Evolutionary conservation across 2,888 invertebrate genomes (phyloP).

Genomic region (Drosophila fulvimacula): DNA sequence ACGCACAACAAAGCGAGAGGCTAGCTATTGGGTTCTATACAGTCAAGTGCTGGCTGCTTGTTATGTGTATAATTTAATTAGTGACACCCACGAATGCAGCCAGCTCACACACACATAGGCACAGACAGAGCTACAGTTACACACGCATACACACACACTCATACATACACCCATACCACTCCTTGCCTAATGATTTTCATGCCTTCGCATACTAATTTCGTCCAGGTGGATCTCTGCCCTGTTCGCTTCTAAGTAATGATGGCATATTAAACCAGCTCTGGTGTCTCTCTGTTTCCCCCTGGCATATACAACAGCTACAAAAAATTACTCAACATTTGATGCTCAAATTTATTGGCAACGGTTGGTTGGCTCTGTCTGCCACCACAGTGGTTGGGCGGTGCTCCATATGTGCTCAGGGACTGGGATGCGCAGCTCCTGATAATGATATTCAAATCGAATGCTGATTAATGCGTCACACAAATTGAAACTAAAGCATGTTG

Average conservation of each 20-base stretch:
- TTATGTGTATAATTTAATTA: constrained; percentile 76
- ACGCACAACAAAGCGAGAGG: constrained; percentile 9
- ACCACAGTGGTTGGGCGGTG: constrained; percentile 8
- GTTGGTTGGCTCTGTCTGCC: constrained; percentile 14
- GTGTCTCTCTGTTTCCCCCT: constrained; percentile 20
- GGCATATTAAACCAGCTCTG: constrained; percentile 51
- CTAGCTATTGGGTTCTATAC: constrained; percentile 13
- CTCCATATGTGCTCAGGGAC: neutral
- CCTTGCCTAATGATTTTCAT: constrained; percentile 74
- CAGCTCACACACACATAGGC: constrained; percentile 8
- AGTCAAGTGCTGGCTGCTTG: constrained; percentile 45
- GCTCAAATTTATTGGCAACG: constrained; percentile 70
- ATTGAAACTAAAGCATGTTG: constrained; percentile 65
- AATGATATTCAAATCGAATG: constrained; percentile 78
- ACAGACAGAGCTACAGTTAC: constrained; percentile 5
- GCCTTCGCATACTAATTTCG: constrained; percentile 76
- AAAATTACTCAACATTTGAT: constrained; percentile 75
- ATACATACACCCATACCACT: constrained; percentile 15
- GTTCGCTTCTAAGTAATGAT: constrained; percentile 61
- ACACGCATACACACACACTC: constrained; percentile 13
- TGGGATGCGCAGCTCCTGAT: constrained; percentile 33
- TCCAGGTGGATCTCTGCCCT: constrained; percentile 41
- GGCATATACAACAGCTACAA: constrained; percentile 34
- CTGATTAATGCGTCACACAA: constrained; percentile 75
- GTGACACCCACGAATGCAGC: constrained; percentile 68